Evolutionary conservation across 1,140 invertebrate genomes (phyloP).

Genomic region (Penaeus vannamei): DNA sequence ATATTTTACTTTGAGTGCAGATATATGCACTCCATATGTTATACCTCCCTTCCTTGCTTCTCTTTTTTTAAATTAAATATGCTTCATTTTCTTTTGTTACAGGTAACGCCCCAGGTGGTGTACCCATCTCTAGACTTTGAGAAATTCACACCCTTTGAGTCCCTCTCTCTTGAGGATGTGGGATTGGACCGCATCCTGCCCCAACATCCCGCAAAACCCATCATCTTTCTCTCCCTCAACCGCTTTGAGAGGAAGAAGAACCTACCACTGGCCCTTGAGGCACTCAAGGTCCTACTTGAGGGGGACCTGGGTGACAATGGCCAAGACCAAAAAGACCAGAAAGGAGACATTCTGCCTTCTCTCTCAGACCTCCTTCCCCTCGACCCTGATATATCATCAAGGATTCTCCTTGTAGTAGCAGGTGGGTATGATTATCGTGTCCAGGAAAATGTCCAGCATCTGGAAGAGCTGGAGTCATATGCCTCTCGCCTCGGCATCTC

Average conservation of each 20-base stretch:
- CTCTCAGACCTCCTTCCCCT: background rate
- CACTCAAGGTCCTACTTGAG: conserved; percentile 80
- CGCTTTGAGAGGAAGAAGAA: conserved; percentile 98
- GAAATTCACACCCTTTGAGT: conserved; percentile 76
- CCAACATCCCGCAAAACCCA: conserved; percentile 4
- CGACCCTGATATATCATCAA: background rate
- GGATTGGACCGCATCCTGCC: background rate
- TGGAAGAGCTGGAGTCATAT: conserved; percentile 81
- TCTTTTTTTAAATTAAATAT: too few relatives aligned
- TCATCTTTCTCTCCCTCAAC: conserved; percentile 91
- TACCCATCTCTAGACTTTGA: conserved; percentile 94
- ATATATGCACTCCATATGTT: too few relatives aligned
- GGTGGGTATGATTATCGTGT: conserved; percentile 96
- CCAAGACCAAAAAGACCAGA: background rate
- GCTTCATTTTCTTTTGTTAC: too few relatives aligned
- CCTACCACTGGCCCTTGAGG: conserved; percentile 85
- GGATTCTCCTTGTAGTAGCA: conserved; percentile 90
- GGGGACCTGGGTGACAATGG: background rate
- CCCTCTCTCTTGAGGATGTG: conserved; percentile 47
- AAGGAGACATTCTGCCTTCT: background rate
- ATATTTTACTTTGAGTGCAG: too few relatives aligned
- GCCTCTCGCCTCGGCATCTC: conserved; percentile 79
- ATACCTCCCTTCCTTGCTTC: too few relatives aligned
- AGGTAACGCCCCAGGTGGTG: conserved; percentile 76
- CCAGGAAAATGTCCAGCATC: conserved; percentile 91